phyloP scores from a whole-genome alignment of 2,113 vertebrate species.

The Dipodomys merriami region DNA sequence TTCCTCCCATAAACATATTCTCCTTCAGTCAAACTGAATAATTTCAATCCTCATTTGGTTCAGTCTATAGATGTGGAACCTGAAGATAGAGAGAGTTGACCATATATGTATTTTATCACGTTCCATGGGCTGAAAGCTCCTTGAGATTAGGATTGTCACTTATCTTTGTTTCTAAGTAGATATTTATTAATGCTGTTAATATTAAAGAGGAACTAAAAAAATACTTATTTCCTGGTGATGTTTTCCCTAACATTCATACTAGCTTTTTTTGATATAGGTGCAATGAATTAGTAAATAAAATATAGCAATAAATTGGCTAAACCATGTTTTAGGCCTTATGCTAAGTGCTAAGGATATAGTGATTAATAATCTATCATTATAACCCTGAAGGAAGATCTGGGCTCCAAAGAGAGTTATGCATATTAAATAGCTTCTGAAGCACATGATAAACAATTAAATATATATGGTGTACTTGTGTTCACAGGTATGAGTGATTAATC shows the following conservation, averaged over 20 bases:
- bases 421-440: constrained; percentile 53
- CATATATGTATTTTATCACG: constrained; percentile 18
- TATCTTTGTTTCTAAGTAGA: constrained; percentile 51
- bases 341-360: constrained; percentile 3
- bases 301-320: constrained; percentile 22
- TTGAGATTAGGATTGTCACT: constrained; percentile 39
- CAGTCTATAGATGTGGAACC: not conserved
- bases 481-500: constrained; percentile 18
- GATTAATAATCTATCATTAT: constrained; percentile 47
- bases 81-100: not conserved
- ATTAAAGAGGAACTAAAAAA: constrained; percentile 48
- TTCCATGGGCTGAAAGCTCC: not conserved
- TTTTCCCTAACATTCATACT: constrained; percentile 26
- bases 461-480: constrained; percentile 10
- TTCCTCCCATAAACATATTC: too few species aligned
- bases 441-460: constrained; percentile 34
- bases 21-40: not conserved
- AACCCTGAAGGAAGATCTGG: not conserved
- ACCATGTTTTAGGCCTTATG: constrained; percentile 14
- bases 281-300: constrained; percentile 49
- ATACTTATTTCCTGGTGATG: constrained; percentile 4
- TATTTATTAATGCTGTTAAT: constrained; percentile 47
- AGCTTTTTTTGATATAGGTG: constrained; percentile 33
- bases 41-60: not conserved
- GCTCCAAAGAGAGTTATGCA: not conserved